These are phyloP conservation scores for Phenganax marumi DNA, from an alignment of 92 coral and sea anemone species.

Conservation along the genomic window DNA sequence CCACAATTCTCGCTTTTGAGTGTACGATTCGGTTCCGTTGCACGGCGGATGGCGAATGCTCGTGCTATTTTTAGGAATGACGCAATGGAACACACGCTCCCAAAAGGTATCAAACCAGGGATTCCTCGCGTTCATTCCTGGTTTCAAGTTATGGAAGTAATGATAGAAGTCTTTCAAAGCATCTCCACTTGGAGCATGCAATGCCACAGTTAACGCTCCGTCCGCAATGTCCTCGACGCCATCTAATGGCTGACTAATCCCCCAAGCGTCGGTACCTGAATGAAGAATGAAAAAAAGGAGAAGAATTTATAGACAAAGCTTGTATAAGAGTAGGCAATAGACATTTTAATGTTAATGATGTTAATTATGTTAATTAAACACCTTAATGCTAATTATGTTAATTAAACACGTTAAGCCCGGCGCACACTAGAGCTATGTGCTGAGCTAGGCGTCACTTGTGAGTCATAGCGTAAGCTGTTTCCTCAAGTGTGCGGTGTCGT, in stretches of 20 bases:
- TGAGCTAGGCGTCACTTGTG: too few relatives aligned
- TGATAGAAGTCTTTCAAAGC: slow-evolving; percentile 62
- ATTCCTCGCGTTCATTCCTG: slow-evolving; percentile 64
- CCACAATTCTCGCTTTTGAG: not conserved
- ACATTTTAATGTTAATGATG: too few relatives aligned
- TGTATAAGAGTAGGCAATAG: too few relatives aligned
- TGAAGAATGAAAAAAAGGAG: too few relatives aligned
- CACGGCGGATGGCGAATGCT: not conserved
- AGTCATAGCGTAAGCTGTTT: too few relatives aligned
- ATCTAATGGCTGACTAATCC: slow-evolving; percentile 57
- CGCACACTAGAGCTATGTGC: too few relatives aligned
- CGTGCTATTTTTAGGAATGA: not conserved
- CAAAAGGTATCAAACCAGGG: slow-evolving; percentile 87
- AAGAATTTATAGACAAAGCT: too few relatives aligned
- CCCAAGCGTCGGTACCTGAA: slow-evolving; percentile 76
- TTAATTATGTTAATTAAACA: too few relatives aligned
- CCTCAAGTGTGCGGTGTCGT: too few relatives aligned
- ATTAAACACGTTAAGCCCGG: too few relatives aligned
- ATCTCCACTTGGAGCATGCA: slow-evolving; percentile 47
- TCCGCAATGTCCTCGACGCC: slow-evolving; percentile 73
- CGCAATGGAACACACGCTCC: slow-evolving; percentile 62
- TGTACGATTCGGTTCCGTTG: slow-evolving; percentile 9
- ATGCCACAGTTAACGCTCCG: slow-evolving; percentile 81
- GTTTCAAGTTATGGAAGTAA: slow-evolving; percentile 61
- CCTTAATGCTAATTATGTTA: too few relatives aligned